A percentile compares a stretch with the other conserved stretches of the same genome.
These are phyloP conservation scores for Riptortus pedestris DNA, from an alignment of 1,140 invertebrate genomes.

Conservation along the genomic window DNA sequence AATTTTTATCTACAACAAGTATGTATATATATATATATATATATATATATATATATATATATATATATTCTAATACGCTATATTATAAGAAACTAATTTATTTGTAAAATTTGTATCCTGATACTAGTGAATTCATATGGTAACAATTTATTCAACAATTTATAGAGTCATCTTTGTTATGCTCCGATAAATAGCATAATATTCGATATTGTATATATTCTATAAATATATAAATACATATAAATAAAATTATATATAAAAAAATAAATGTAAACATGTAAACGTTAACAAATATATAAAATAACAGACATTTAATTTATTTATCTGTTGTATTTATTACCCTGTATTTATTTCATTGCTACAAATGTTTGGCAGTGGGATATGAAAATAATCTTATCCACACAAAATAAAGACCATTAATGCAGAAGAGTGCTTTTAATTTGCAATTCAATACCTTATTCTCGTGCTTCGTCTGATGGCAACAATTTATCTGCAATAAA, in stretches of 20 bases:
- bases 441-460: too few species aligned
- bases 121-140: constrained; percentile 6
- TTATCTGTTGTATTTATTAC: constrained; percentile 13
- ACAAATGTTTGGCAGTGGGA: too few species aligned
- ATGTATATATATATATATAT: too few species aligned
- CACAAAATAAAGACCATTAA: too few species aligned
- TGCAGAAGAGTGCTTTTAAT: too few species aligned
- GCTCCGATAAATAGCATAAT: constrained; percentile 26
- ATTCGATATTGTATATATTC: constrained; percentile 26
- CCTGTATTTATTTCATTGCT: background rate
- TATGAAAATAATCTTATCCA: too few species aligned
- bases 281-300: constrained; percentile 29
- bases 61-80: constrained; percentile 7
- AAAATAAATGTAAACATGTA: constrained; percentile 27
- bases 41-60: constrained; percentile 19
- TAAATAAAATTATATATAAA: constrained; percentile 20
- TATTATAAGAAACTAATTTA: constrained; percentile 15
- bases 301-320: constrained; percentile 28
- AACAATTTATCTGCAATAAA: too few species aligned
- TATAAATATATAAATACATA: constrained; percentile 27
- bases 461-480: too few species aligned
- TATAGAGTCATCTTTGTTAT: constrained; percentile 22
- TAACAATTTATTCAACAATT: constrained; percentile 23
- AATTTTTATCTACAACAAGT: too few species aligned
- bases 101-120: constrained; percentile 7